A percentile compares a stretch with the other conserved stretches of the same genome.
Evolutionary conservation across 2,797 vertebrate species (phyloP).

Genomic region (Pipistrellus kuhlii): DNA sequence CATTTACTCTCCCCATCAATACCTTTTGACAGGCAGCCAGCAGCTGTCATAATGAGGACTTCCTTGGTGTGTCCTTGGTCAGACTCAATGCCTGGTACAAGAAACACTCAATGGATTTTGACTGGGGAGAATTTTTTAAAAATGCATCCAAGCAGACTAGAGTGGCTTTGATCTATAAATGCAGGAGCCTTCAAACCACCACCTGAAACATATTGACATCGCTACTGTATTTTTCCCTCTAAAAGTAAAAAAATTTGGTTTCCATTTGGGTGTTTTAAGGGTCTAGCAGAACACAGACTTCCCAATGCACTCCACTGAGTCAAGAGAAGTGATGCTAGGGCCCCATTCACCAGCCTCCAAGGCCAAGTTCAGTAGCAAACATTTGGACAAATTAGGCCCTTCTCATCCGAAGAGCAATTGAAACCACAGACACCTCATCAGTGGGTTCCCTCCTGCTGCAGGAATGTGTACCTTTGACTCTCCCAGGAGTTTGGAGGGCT

Average conservation of each 20-base stretch:
- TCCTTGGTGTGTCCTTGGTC: constrained; percentile 70
- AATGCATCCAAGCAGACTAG: background rate
- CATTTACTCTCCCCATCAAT: constrained; percentile 56
- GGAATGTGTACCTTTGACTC: constrained; percentile 85
- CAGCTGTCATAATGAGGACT: constrained; percentile 60
- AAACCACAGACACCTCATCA: constrained; percentile 60
- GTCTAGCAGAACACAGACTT: background rate
- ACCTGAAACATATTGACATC: background rate
- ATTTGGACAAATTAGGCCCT: constrained; percentile 61
- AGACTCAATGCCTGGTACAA: constrained; percentile 66
- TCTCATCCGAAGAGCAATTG: constrained; percentile 64
- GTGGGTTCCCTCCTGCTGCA: constrained; percentile 80
- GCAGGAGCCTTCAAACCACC: background rate
- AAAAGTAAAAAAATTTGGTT: background rate
- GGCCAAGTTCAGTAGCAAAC: constrained; percentile 4
- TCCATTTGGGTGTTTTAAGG: background rate
- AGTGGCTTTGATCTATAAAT: background rate
- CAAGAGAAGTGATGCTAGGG: constrained; percentile 1
- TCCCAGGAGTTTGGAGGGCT: constrained; percentile 84
- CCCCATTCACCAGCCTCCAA: background rate
- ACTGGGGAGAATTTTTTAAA: constrained; percentile 5
- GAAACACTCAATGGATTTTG: constrained; percentile 45
- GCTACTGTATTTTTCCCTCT: background rate
- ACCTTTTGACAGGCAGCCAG: constrained; percentile 75
- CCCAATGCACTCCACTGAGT: constrained; percentile 19